phyloP scores from a whole-genome alignment of 2,797 vertebrate genomes.

The Champsocephalus gunnari region DNA sequence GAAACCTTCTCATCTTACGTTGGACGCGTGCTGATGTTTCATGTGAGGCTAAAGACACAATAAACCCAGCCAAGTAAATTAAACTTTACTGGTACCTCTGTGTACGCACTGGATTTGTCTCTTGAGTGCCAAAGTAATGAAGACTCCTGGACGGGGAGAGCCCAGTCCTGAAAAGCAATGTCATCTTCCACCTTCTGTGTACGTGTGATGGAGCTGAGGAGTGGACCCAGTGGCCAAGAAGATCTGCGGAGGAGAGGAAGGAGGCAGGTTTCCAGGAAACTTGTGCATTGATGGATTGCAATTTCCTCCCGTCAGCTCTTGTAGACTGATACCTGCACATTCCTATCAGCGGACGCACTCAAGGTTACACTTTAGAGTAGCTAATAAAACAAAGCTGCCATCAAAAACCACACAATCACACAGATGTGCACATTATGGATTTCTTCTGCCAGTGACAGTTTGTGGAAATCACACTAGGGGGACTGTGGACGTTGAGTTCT shows the following conservation, averaged over 20 bases:
- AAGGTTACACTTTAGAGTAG: slow-evolving; percentile 46
- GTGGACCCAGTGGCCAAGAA: slow-evolving; percentile 50
- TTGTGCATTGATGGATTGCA: slow-evolving; percentile 53
- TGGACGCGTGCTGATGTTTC: slow-evolving; percentile 35
- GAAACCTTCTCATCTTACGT: slow-evolving; percentile 38
- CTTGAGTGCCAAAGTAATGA: slow-evolving; percentile 73
- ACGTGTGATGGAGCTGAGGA: slow-evolving; percentile 70
- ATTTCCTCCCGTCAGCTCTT: slow-evolving; percentile 51
- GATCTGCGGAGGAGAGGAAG: slow-evolving; percentile 64
- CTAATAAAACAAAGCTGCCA: slow-evolving; percentile 34
- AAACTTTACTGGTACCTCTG: slow-evolving; percentile 17
- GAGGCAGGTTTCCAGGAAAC: slow-evolving; percentile 63
- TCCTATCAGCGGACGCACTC: slow-evolving; percentile 34
- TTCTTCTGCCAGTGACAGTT: slow-evolving; percentile 32
- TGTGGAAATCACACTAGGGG: slow-evolving; percentile 48
- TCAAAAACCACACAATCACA: slow-evolving; percentile 26
- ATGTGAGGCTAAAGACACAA: slow-evolving; percentile 55
- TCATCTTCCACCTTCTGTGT: slow-evolving; percentile 64
- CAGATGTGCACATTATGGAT: slow-evolving; percentile 41
- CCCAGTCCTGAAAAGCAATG: slow-evolving; percentile 75
- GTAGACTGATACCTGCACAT: slow-evolving; percentile 54
- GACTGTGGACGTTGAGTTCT: slow-evolving; percentile 56
- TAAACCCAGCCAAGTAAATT: slow-evolving; percentile 30
- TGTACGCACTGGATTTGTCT: slow-evolving; percentile 48
- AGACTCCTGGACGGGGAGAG: slow-evolving; percentile 66